phyloP scores from a whole-genome alignment of 2,797 vertebrate genomes.

The Chiloscyllium punctatum region DNA sequence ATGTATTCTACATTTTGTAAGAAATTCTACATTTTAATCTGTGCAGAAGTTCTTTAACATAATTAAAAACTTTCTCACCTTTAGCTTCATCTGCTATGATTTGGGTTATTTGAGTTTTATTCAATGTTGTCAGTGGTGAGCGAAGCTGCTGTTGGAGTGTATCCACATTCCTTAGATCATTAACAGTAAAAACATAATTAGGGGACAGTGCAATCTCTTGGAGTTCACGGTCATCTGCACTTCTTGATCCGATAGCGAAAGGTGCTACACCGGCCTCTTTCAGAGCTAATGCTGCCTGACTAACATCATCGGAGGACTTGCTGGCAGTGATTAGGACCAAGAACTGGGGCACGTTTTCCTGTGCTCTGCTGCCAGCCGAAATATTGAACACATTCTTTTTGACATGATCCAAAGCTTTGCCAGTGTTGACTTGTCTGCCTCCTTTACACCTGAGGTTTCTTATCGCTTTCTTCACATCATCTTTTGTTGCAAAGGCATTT shows the following conservation, averaged over 20 bases:
- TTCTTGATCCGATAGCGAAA: constrained; percentile 67
- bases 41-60: neutral
- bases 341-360: constrained; percentile 88
- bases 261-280: constrained; percentile 70
- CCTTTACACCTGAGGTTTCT: constrained; percentile 63
- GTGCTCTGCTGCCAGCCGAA: constrained; percentile 81
- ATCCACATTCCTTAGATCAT: constrained; percentile 2
- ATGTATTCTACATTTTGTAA: neutral
- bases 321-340: constrained; percentile 78
- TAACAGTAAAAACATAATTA: neutral
- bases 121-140: neutral
- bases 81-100: neutral
- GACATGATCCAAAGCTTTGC: constrained; percentile 78
- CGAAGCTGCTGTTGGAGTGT: neutral
- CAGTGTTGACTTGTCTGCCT: constrained; percentile 69
- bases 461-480: constrained; percentile 70
- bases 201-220: constrained; percentile 56
- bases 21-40: neutral
- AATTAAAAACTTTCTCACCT: neutral
- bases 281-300: constrained; percentile 63
- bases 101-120: neutral
- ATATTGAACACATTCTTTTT: constrained; percentile 78
- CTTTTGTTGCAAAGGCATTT: constrained; percentile 73
- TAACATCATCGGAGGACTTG: constrained; percentile 74
- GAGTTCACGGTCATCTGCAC: constrained; percentile 63